Percentiles rank a stretch among this genome's conserved stretches.
These are phyloP conservation scores for Trachelus iudaicus DNA, from an alignment of 2,888 invertebrate genomes.

Conservation along the genomic window DNA sequence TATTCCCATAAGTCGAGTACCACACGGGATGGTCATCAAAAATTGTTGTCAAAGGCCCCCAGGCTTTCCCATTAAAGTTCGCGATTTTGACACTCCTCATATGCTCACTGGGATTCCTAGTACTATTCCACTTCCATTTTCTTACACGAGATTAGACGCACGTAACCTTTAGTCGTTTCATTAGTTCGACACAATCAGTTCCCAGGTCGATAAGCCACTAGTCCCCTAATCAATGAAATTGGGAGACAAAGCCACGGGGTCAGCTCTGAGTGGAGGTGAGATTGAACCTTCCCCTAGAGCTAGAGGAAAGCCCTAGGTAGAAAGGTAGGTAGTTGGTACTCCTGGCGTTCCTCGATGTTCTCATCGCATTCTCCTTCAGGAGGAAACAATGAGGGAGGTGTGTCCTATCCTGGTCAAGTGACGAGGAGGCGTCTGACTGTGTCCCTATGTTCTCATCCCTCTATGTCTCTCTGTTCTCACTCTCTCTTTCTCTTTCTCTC, in stretches of 20 bases:
- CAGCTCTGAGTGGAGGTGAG: constrained; percentile 34
- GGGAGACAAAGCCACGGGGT: constrained; percentile 57
- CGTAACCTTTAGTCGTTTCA: constrained; percentile 58
- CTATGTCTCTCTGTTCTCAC: neutral
- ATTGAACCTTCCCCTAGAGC: constrained; percentile 38
- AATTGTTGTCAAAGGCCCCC: constrained; percentile 27
- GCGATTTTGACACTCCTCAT: neutral
- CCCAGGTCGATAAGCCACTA: constrained; percentile 29
- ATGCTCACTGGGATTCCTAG: neutral
- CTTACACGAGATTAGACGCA: constrained; percentile 53
- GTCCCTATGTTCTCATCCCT: constrained; percentile 5
- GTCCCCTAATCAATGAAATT: constrained; percentile 63
- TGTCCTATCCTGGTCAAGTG: constrained; percentile 40
- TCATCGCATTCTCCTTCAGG: constrained; percentile 32
- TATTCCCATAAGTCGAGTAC: constrained; percentile 56
- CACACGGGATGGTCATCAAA: constrained; percentile 26
- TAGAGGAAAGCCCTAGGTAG: constrained; percentile 17
- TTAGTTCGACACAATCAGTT: constrained; percentile 60
- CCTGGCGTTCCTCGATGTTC: constrained; percentile 27
- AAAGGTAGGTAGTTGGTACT: constrained; percentile 32
- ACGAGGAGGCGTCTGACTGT: constrained; percentile 35
- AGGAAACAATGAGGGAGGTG: constrained; percentile 55
- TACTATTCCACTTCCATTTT: constrained; percentile 20
- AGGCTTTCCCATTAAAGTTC: neutral
- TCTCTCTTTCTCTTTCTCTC: neutral